Base-by-base conservation (phyloP, 1,140 invertebrate species). In the Parapsyche elsis region DNA sequence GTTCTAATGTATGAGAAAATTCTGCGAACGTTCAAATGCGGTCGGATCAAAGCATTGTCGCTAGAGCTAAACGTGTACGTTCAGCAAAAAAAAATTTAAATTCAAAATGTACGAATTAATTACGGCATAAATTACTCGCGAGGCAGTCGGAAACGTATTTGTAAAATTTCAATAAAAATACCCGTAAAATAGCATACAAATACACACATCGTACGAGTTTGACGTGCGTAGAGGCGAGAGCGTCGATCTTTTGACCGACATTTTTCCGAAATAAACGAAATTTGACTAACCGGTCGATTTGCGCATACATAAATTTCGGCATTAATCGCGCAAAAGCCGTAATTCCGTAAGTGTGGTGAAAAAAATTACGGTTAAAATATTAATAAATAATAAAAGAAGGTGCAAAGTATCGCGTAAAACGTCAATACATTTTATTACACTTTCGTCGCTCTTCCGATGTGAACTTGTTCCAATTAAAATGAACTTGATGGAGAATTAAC, bases 131-230 rank as follows among this genome's bases (percentile, higher is more conserved):
- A 67, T 67, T 67, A 67, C 21, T 7, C 19, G 14, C 10, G 12
- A 23, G 64, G 26, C 24, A 24, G 19, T 67, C 64, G 64, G 64
- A 67, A 67, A 67, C 64, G 24, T 30, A 67, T 67, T 67, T 67
- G 64, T 67, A 67, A 67, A 26, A 23, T 67, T 67, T 67, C 21
- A 67, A 67, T 67, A 67, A 67, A 67, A 67, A 67, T 67, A 67
- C 23, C 21, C 30, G 7, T 1, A 38, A 38, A 38, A 38, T 38
- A 38, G 30, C 30, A 38, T 38, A 1, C 1, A 12, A 14, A 53
- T 53, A 53, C 2, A 53, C 10, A 53, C 1, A 14, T 53, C 16
- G 49, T 53, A 53, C 49, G 49, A 53, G 12, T 53, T 2, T 53
- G 2, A 2, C 2, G 16, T 53, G 30, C 1, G 30, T n/a, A 38